phyloP scores from a whole-genome alignment of 2,888 invertebrate genomes.

The Melinaea menophilus region DNA sequence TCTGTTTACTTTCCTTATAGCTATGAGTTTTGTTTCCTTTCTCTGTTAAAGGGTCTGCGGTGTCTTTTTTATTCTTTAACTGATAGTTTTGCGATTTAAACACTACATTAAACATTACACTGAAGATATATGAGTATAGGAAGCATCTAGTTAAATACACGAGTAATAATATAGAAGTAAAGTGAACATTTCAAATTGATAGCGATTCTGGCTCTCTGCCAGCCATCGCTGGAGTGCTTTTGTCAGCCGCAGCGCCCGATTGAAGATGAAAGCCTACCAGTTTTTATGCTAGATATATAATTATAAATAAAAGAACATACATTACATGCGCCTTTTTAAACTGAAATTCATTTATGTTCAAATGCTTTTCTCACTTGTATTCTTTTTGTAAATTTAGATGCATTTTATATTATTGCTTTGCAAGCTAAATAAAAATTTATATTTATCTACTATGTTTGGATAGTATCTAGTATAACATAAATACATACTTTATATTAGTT shows the following conservation, averaged over 20 bases:
- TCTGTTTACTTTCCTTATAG: no score
- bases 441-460: not conserved
- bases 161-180: conserved; percentile 25
- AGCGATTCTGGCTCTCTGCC: conserved; percentile 50
- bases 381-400: not conserved
- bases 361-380: not conserved
- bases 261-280: conserved; percentile 42
- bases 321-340: conserved; percentile 6
- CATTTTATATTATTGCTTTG: not conserved
- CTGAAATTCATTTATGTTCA: conserved; percentile 1
- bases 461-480: no score
- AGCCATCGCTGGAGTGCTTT: conserved; percentile 50
- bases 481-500: no score
- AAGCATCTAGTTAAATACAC: conserved; percentile 10
- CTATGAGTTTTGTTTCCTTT: conserved; percentile 2
- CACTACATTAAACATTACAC: not conserved
- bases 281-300: conserved; percentile 23
- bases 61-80: not conserved
- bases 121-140: not conserved
- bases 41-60: conserved; percentile 12
- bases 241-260: conserved; percentile 40
- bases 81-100: not conserved
- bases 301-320: conserved; percentile 15
- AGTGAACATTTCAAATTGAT: conserved; percentile 49
- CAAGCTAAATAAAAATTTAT: not conserved